Conservation (phyloP, 2,113 vertebrate species). For the Psophia crepitans region DNA sequence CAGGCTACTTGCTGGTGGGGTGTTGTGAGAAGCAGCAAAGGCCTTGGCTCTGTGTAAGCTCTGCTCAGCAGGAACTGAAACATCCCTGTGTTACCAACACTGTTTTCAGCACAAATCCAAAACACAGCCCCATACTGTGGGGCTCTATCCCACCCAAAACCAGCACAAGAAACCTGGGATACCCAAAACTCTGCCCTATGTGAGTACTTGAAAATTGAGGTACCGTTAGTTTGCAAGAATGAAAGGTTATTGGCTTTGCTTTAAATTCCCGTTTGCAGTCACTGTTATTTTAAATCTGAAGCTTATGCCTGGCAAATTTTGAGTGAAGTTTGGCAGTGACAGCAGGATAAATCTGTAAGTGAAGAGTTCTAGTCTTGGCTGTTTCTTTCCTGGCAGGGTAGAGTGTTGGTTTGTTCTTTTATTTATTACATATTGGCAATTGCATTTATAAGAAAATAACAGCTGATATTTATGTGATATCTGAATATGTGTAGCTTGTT, state of each 20-base stretch:
- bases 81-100: too few relatives aligned
- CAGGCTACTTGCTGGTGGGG: too few relatives aligned
- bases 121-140: too few relatives aligned
- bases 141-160: too few relatives aligned
- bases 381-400: slow-evolving; percentile 27
- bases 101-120: too few relatives aligned
- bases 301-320: neutral
- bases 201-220: neutral
- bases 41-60: too few relatives aligned
- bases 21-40: too few relatives aligned
- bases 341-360: neutral
- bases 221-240: neutral
- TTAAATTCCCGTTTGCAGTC: neutral
- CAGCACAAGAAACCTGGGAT: too few relatives aligned
- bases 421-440: slow-evolving; percentile 36
- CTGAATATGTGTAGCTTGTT: slow-evolving; percentile 1
- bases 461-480: slow-evolving; percentile 51
- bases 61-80: too few relatives aligned
- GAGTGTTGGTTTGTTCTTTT: slow-evolving; percentile 46
- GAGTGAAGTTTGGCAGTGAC: neutral
- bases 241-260: slow-evolving; percentile 6
- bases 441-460: slow-evolving; percentile 61
- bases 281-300: slow-evolving; percentile 18
- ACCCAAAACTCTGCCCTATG: neutral
- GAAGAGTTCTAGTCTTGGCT: slow-evolving; percentile 29